Conservation (phyloP, 2,797 vertebrate genomes). For the Pogonophryne albipinna region DNA sequence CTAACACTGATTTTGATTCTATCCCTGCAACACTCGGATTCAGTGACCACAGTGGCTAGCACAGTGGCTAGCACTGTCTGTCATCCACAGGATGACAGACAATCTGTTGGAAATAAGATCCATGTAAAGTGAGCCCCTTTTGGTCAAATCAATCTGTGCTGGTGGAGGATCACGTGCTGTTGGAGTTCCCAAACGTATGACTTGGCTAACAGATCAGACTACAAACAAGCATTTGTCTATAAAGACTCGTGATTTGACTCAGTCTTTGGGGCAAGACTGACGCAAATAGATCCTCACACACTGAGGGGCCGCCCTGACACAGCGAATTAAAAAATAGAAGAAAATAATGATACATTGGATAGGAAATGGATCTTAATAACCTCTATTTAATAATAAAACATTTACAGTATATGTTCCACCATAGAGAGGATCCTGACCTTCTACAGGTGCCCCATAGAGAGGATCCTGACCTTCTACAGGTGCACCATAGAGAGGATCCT, state of each 20-base stretch:
- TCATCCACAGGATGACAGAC: not conserved
- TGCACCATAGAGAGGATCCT: too few species aligned
- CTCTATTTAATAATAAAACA: too few species aligned
- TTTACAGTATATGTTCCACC: too few species aligned
- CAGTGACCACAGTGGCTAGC: not conserved
- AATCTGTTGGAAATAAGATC: not conserved
- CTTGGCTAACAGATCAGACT: constrained; percentile 29
- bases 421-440: too few species aligned
- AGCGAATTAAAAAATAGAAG: too few species aligned
- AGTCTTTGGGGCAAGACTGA: too few species aligned
- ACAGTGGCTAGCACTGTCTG: not conserved
- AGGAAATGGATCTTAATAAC: too few species aligned
- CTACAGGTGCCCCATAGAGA: too few species aligned
- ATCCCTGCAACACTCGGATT: not conserved
- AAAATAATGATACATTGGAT: too few species aligned
- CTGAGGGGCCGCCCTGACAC: too few species aligned
- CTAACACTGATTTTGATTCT: not conserved
- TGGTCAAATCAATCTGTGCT: constrained; percentile 17
- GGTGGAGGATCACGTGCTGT: not conserved
- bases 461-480: too few species aligned
- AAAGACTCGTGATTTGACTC: not conserved
- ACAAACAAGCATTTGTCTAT: constrained; percentile 29
- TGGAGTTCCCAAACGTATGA: constrained; percentile 10
- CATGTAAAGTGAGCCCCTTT: constrained; percentile 1
- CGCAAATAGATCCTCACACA: too few species aligned